Conservation (phyloP, 2,888 invertebrate genomes). For the Temnothorax ravouxi region DNA sequence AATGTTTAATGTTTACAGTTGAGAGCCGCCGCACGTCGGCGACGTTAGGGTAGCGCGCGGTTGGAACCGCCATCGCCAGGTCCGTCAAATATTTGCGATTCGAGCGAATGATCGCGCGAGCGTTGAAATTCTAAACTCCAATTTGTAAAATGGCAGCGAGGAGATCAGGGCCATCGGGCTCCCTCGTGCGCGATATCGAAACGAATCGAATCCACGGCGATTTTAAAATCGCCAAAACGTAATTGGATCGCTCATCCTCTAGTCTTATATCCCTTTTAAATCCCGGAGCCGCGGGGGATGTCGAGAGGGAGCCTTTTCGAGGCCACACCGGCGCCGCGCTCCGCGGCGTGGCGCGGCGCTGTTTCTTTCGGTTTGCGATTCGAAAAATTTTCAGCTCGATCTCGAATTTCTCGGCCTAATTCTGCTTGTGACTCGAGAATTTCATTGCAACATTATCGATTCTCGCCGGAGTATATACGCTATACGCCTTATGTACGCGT, state of each 20-base stretch:
- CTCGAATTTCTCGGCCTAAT: neutral
- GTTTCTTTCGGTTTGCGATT: neutral
- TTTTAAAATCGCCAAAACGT: conserved; percentile 1
- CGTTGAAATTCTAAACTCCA: conserved; percentile 13
- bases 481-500: neutral
- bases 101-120: conserved; percentile 26
- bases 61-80: conserved; percentile 32
- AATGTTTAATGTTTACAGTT: conserved; percentile 3
- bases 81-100: conserved; percentile 58
- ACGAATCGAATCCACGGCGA: neutral
- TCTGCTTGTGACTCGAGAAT: conserved; percentile 19
- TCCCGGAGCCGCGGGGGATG: neutral
- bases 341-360: neutral
- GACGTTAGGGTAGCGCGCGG: conserved; percentile 18
- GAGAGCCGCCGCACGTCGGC: conserved; percentile 1
- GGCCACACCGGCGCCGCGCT: no score
- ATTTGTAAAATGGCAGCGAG: conserved; percentile 3
- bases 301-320: neutral
- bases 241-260: neutral
- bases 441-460: conserved; percentile 40
- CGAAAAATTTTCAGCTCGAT: neutral
- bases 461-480: neutral
- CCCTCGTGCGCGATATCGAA: neutral
- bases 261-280: neutral
- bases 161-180: neutral